These are phyloP conservation scores for Villa cingulata DNA, from an alignment of 2,888 invertebrate species.

Conservation along the genomic window DNA sequence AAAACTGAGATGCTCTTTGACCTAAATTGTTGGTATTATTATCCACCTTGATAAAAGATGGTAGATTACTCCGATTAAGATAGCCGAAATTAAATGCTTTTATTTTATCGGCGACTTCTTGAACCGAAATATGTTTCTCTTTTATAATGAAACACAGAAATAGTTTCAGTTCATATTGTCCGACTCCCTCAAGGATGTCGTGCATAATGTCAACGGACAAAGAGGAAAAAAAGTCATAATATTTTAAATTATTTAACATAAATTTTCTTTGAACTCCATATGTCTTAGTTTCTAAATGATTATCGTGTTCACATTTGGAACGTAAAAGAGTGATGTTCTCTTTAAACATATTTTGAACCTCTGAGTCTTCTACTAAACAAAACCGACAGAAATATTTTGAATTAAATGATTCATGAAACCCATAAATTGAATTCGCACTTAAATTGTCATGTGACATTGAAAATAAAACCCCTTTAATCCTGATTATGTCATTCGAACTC, in stretches of 20 bases:
- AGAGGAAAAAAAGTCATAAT: slow-evolving; percentile 1
- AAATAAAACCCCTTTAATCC: background rate
- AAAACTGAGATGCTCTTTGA: background rate
- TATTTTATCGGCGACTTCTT: background rate
- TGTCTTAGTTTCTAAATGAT: slow-evolving; percentile 1
- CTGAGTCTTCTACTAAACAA: background rate
- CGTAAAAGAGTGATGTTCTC: background rate
- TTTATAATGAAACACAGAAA: background rate
- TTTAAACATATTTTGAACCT: background rate
- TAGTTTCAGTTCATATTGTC: slow-evolving; percentile 3
- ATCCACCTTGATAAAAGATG: background rate
- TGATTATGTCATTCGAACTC: background rate
- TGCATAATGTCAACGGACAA: slow-evolving; percentile 9
- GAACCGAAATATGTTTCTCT: background rate
- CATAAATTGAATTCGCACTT: background rate
- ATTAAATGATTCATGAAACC: background rate
- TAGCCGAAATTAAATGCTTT: background rate
- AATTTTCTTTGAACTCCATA: background rate
- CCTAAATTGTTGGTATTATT: background rate
- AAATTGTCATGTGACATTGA: background rate
- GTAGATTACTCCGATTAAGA: background rate
- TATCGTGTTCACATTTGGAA: background rate
- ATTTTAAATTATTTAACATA: slow-evolving; percentile 5
- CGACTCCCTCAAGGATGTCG: slow-evolving; percentile 5
- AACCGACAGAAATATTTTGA: background rate